A percentile compares a stretch with the other conserved stretches of the same genome.
Evolutionary conservation across 2,797 vertebrate species (phyloP).

Genomic region (Ficedula albicollis): DNA sequence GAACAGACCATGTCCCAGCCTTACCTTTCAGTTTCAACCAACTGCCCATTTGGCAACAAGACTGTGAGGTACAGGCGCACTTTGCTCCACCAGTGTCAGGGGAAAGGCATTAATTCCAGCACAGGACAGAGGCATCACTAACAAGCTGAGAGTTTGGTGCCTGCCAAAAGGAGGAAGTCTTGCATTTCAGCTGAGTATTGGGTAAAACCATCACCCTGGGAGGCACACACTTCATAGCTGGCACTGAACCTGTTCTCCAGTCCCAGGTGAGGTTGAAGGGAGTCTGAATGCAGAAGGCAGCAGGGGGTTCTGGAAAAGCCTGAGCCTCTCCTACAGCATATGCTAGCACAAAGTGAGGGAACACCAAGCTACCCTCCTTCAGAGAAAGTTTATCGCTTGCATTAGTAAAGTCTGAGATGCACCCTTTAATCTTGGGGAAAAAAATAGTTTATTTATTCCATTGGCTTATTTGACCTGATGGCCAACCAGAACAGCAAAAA

Average conservation of each 20-base stretch:
- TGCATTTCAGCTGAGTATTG: not conserved
- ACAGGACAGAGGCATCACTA: not conserved
- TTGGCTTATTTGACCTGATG: not conserved
- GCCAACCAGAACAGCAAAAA: not conserved
- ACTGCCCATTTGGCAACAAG: not conserved
- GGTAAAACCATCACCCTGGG: not conserved
- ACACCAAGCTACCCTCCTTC: not conserved
- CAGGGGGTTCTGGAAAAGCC: not conserved
- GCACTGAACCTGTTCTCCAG: not conserved
- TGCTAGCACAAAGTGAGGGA: not conserved
- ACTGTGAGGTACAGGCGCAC: not conserved
- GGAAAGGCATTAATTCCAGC: not conserved
- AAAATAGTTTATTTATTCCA: not conserved
- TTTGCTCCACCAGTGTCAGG: not conserved
- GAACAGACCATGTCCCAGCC: not conserved
- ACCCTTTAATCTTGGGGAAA: not conserved
- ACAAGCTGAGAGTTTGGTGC: not conserved
- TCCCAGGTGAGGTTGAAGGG: not conserved
- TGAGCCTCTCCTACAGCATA: not conserved
- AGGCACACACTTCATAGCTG: not conserved
- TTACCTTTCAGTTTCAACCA: not conserved
- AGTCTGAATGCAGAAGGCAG: not conserved
- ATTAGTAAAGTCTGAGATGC: slow-evolving; percentile 5
- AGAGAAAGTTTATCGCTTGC: not conserved
- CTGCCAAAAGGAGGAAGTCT: not conserved